Conservation (phyloP, 2,888 invertebrate genomes). For the Neoitamus cyanurus region DNA sequence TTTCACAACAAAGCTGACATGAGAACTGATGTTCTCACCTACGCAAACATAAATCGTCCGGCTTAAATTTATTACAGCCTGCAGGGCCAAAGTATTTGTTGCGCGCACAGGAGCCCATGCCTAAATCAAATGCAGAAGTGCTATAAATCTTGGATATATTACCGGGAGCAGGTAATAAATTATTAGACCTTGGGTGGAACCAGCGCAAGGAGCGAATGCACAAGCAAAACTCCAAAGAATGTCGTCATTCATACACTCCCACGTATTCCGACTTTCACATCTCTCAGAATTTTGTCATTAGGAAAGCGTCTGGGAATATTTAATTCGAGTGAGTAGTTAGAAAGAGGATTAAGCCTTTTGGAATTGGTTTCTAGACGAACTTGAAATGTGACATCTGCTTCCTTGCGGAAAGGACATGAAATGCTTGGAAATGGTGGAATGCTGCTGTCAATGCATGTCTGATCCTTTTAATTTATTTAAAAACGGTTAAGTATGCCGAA, state of each 20-base stretch:
- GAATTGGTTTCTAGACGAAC: not conserved
- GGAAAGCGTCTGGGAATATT: not conserved
- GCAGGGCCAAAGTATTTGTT: constrained; percentile 43
- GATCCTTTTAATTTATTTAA: not conserved
- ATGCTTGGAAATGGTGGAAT: not conserved
- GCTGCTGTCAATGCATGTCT: not conserved
- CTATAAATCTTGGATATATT: constrained; percentile 44
- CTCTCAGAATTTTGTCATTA: not conserved
- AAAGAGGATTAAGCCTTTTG: not conserved
- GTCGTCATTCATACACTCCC: not conserved
- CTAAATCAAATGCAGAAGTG: constrained; percentile 44
- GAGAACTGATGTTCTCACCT: constrained; percentile 43
- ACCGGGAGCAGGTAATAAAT: constrained; percentile 41
- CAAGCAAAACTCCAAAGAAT: constrained; percentile 37
- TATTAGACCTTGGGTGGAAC: constrained; percentile 15
- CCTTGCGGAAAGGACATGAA: not conserved
- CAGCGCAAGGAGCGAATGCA: constrained; percentile 35
- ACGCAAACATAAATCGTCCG: constrained; percentile 40
- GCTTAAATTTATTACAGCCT: constrained; percentile 42
- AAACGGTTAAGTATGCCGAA: no score
- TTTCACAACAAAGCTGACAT: constrained; percentile 34
- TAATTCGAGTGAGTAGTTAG: not conserved
- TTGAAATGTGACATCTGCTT: not conserved
- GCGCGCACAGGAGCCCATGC: constrained; percentile 31
- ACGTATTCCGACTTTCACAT: not conserved